Conservation (phyloP, 2,113 vertebrate genomes). For the Corythornis vintsioides region DNA sequence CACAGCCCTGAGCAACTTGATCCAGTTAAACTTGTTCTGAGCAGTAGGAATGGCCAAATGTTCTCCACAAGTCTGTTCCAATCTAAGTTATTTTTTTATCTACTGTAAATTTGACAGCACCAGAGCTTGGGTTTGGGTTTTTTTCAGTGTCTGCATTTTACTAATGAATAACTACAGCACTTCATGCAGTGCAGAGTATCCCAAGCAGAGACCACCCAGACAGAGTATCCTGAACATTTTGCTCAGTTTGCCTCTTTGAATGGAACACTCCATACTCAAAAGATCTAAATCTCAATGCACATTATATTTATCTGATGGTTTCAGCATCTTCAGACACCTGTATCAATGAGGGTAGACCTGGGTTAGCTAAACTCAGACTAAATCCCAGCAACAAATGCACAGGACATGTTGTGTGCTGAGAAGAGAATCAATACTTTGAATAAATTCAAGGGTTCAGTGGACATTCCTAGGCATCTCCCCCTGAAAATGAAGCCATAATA, state of each 20-base stretch:
- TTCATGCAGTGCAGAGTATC: background rate
- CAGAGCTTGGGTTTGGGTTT: accelerated
- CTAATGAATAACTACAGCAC: background rate
- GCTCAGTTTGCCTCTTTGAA: background rate
- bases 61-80: background rate
- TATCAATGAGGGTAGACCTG: background rate
- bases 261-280: background rate
- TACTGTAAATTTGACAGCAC: background rate
- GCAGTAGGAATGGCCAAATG: background rate
- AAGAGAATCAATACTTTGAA: background rate
- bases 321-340: background rate
- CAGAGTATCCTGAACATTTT: background rate
- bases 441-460: background rate
- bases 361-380: background rate
- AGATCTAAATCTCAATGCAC: background rate
- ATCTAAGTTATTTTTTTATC: background rate
- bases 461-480: background rate
- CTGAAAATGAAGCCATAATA: background rate
- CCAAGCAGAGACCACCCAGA: background rate
- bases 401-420: background rate
- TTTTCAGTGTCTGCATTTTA: background rate
- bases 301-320: background rate
- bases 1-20: background rate
- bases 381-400: background rate
- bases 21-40: background rate